Conservation (phyloP, 2,113 vertebrate genomes). For the Proterorhinus semilunaris region DNA sequence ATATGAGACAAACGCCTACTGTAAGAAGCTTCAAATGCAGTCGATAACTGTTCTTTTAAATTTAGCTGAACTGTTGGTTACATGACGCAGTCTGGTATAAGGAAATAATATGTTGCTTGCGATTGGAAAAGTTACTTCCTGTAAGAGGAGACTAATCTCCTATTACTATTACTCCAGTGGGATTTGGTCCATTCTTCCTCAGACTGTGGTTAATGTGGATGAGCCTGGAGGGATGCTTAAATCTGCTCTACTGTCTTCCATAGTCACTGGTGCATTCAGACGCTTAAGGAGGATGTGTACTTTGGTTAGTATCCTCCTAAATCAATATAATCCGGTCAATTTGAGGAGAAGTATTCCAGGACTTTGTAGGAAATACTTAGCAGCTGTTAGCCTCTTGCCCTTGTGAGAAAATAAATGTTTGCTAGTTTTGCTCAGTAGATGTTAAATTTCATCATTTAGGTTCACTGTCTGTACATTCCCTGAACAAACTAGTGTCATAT, state of each 20-base stretch:
- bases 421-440: too few species aligned
- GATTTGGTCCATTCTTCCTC: conserved; percentile 6
- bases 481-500: too few species aligned
- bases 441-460: too few species aligned
- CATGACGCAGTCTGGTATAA: background rate
- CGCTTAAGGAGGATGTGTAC: background rate
- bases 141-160: conserved; percentile 1
- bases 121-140: background rate
- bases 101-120: background rate
- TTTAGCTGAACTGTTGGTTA: background rate
- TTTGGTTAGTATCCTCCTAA: background rate
- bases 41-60: too few species aligned
- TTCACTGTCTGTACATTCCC: too few species aligned
- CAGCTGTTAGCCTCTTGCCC: background rate
- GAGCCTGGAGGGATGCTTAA: background rate
- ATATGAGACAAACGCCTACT: too few species aligned
- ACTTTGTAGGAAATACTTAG: background rate
- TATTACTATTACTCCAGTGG: conserved; percentile 5
- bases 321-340: background rate
- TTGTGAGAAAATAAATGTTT: background rate
- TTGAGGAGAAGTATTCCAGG: background rate
- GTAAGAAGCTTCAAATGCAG: too few species aligned
- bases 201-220: background rate
- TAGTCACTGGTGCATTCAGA: background rate
- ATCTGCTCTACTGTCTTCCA: background rate